A percentile compares a stretch with the other conserved stretches of the same genome.
These are phyloP conservation scores for Biston betularia DNA, from an alignment of 2,888 invertebrate genomes.

Conservation along the genomic window DNA sequence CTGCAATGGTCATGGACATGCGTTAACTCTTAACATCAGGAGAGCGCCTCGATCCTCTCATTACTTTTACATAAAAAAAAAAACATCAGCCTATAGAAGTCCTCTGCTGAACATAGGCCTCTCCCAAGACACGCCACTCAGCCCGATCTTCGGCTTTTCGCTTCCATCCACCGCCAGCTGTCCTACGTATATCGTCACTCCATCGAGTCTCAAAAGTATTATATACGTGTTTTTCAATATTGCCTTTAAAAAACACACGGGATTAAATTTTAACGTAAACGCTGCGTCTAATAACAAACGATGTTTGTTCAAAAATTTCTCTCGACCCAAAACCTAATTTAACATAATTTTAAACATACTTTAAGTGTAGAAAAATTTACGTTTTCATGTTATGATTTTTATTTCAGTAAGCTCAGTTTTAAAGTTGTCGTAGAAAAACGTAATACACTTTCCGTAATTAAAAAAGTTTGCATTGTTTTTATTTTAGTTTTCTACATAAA, in stretches of 20 bases:
- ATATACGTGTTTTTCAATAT: too few relatives aligned
- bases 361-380: not conserved
- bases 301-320: slow-evolving; percentile 15
- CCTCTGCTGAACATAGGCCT: too few relatives aligned
- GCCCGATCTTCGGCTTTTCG: too few relatives aligned
- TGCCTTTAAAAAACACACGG: not conserved
- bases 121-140: too few relatives aligned
- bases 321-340: slow-evolving; percentile 13
- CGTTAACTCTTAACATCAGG: too few relatives aligned
- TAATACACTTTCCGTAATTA: not conserved
- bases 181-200: too few relatives aligned
- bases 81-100: too few relatives aligned
- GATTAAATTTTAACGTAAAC: not conserved
- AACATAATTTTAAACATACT: slow-evolving; percentile 19
- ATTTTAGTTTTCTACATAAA: not conserved
- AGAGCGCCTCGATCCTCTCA: too few relatives aligned
- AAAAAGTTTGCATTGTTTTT: not conserved
- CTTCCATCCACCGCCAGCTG: too few relatives aligned
- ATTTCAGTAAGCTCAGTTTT: not conserved
- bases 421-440: not conserved
- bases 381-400: not conserved
- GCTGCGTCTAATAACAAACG: slow-evolving; percentile 2
- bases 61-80: too few relatives aligned
- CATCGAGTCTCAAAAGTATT: too few relatives aligned
- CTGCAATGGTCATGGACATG: too few relatives aligned